Conservation (phyloP, 2,797 vertebrate genomes). For the Xyrichtys novacula region DNA sequence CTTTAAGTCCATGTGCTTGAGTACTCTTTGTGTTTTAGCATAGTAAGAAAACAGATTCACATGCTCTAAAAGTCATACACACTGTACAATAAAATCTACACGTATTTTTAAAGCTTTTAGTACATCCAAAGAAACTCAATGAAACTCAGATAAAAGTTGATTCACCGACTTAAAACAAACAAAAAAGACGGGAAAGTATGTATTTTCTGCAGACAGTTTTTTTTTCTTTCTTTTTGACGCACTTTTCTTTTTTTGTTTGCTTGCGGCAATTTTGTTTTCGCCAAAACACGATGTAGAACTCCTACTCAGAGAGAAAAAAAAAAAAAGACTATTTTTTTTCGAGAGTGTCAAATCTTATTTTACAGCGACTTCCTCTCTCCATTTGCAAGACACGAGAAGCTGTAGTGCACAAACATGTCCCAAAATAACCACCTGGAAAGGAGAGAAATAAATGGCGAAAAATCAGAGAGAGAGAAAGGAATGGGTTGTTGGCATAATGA, state of each 20-base stretch:
- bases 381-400: constrained; percentile 36
- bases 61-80: constrained; percentile 87
- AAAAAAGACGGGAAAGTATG: constrained; percentile 28
- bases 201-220: constrained; percentile 56
- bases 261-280: constrained; percentile 51
- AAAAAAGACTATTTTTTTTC: constrained; percentile 9
- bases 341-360: constrained; percentile 59
- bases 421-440: constrained; percentile 37
- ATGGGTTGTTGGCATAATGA: not conserved
- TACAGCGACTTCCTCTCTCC: constrained; percentile 35
- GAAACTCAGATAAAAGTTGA: constrained; percentile 37
- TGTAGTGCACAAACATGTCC: constrained; percentile 31
- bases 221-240: constrained; percentile 40
- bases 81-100: constrained; percentile 87
- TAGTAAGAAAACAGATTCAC: constrained; percentile 83
- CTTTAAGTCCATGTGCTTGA: constrained; percentile 78
- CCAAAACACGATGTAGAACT: constrained; percentile 51
- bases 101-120: constrained; percentile 83
- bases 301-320: constrained; percentile 56
- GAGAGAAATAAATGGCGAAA: constrained; percentile 22
- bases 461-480: constrained; percentile 5
- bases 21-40: constrained; percentile 78
- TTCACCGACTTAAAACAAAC: constrained; percentile 47
- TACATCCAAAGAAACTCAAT: constrained; percentile 76
- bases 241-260: constrained; percentile 35